These are phyloP conservation scores for Otus sunia DNA, from an alignment of 2,113 vertebrate species.

Conservation along the genomic window DNA sequence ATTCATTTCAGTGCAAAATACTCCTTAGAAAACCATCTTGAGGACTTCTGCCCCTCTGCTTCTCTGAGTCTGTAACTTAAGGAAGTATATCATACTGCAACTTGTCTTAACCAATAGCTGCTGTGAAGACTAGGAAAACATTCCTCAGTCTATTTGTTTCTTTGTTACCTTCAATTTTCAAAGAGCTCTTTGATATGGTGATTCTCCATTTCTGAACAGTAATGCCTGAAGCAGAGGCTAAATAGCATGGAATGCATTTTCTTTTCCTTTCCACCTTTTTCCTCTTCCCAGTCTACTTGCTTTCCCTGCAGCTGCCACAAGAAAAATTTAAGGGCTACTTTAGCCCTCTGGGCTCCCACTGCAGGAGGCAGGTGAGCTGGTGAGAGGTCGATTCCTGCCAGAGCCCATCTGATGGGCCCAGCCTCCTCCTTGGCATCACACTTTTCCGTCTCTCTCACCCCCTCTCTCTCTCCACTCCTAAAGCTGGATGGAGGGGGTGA, in stretches of 20 bases:
- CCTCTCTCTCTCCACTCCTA: rapidly evolving
- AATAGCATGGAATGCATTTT: neutral
- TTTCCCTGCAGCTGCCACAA: neutral
- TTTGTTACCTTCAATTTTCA: slow-evolving; percentile 39
- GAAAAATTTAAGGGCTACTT: neutral
- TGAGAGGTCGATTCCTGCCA: neutral
- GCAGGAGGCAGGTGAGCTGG: neutral
- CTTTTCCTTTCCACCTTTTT: neutral
- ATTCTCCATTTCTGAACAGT: neutral
- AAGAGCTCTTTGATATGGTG: slow-evolving; percentile 49
- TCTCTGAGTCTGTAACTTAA: neutral
- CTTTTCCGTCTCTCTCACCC: neutral
- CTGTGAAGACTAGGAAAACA: neutral
- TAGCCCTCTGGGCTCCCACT: neutral
- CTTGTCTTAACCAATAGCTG: neutral
- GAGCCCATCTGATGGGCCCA: neutral
- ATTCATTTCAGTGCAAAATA: neutral
- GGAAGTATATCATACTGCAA: neutral
- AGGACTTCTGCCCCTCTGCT: neutral
- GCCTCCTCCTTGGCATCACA: neutral
- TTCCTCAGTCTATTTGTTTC: neutral
- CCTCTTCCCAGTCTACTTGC: neutral
- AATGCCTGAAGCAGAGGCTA: slow-evolving; percentile 32
- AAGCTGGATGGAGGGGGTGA: neutral
- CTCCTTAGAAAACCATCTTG: neutral